phyloP scores from a whole-genome alignment of 2,113 vertebrate species.

The Lasiurus borealis region DNA sequence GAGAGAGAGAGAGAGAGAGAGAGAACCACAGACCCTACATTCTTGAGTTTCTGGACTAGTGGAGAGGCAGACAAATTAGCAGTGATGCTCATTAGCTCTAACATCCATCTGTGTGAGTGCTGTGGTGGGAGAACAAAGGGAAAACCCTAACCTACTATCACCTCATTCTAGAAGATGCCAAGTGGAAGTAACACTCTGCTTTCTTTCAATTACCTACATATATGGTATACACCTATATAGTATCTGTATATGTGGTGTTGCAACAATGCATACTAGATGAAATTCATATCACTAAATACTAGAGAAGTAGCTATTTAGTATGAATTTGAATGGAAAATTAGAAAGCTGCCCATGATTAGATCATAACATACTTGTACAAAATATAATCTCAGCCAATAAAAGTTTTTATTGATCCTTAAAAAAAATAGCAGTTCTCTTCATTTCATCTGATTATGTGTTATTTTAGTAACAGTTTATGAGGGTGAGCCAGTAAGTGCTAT shows the following conservation, averaged over 20 bases:
- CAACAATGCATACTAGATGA: not conserved
- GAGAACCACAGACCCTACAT: not conserved
- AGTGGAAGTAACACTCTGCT: not conserved
- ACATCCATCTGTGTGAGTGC: not conserved
- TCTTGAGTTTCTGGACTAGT: not conserved
- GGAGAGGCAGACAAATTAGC: not conserved
- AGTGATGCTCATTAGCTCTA: not conserved
- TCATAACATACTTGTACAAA: not conserved
- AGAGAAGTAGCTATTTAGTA: not conserved
- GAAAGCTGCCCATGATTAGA: not conserved
- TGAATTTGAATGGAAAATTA: constrained; percentile 25
- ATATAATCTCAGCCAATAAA: not conserved
- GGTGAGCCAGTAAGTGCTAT: not conserved
- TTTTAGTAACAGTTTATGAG: not conserved
- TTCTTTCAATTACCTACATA: not conserved
- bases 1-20: not conserved
- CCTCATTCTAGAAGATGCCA: not conserved
- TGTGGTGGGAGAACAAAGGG: not conserved
- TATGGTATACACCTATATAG: not conserved
- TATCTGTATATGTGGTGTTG: not conserved
- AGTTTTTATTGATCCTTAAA: not conserved
- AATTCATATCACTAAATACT: not conserved
- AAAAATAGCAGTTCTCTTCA: not conserved
- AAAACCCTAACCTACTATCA: not conserved
- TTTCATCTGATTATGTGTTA: not conserved